Conservation (phyloP, 92 coral and sea anemone species). For the Pocillopora grandis region DNA sequence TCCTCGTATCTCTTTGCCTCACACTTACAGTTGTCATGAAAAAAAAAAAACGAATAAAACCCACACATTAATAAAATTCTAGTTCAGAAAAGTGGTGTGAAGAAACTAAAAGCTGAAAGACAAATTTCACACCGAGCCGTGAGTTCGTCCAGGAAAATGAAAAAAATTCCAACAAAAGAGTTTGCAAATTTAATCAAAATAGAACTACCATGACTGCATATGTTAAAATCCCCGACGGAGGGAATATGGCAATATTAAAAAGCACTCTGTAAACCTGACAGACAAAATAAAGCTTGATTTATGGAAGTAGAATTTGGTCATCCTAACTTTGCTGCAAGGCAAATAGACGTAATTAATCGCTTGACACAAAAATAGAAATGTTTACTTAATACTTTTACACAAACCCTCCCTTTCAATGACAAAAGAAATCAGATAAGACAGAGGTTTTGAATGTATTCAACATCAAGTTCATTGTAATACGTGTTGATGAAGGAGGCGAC, state of each 20-base stretch:
- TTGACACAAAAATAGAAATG: slow-evolving; percentile 10
- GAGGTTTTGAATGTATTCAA: neutral
- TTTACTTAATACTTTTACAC: neutral
- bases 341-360: neutral
- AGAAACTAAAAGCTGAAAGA: too few species aligned
- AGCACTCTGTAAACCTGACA: neutral
- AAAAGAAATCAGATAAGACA: neutral
- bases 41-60: too few species aligned
- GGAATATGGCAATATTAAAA: neutral
- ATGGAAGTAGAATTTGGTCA: neutral
- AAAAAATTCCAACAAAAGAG: neutral
- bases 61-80: too few species aligned
- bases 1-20: too few species aligned
- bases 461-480: neutral
- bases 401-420: neutral
- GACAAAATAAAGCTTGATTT: neutral
- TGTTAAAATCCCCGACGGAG: neutral
- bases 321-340: neutral
- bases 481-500: neutral
- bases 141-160: neutral
- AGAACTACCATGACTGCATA: neutral
- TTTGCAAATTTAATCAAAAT: too few species aligned
- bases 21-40: too few species aligned
- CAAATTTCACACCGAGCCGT: too few species aligned
- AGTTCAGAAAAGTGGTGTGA: too few species aligned